Conservation (phyloP, 2,797 vertebrate species). For the Urocyon cinereoargenteus region DNA sequence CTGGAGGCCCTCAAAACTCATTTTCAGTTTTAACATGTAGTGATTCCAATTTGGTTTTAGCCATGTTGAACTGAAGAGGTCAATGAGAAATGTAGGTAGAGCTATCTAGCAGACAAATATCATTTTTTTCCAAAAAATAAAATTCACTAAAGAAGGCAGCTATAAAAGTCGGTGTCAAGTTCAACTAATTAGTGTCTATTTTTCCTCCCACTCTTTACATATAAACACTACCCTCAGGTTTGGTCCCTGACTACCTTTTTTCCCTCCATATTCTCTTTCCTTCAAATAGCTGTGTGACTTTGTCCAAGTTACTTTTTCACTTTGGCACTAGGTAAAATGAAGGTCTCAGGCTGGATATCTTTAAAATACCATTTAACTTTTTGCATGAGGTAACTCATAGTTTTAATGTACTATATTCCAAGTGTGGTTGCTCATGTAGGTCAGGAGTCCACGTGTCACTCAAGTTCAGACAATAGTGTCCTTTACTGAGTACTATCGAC, state of each 20-base stretch:
- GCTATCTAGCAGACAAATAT: neutral
- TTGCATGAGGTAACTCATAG: neutral
- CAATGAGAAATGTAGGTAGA: neutral
- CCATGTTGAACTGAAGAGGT: neutral
- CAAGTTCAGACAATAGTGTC: neutral
- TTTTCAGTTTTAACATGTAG: conserved; percentile 17
- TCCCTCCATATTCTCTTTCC: neutral
- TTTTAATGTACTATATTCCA: neutral
- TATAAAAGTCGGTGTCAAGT: neutral
- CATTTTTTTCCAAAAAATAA: conserved; percentile 29
- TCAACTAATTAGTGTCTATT: neutral
- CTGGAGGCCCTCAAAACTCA: neutral
- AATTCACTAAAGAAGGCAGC: neutral
- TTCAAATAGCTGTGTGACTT: neutral
- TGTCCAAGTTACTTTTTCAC: neutral
- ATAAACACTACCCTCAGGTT: neutral
- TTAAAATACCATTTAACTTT: neutral
- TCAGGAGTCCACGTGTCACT: neutral
- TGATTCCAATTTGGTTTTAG: neutral
- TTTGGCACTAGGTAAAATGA: conserved; percentile 47
- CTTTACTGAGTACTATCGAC: neutral
- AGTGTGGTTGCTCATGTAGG: neutral
- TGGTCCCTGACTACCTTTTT: neutral
- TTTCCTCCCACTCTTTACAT: neutral
- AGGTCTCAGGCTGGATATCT: neutral